A percentile compares a stretch with the other conserved stretches of the same genome.
Evolutionary conservation across 2,113 vertebrate genomes (phyloP).

Genomic region (Saimiri boliviensis): DNA sequence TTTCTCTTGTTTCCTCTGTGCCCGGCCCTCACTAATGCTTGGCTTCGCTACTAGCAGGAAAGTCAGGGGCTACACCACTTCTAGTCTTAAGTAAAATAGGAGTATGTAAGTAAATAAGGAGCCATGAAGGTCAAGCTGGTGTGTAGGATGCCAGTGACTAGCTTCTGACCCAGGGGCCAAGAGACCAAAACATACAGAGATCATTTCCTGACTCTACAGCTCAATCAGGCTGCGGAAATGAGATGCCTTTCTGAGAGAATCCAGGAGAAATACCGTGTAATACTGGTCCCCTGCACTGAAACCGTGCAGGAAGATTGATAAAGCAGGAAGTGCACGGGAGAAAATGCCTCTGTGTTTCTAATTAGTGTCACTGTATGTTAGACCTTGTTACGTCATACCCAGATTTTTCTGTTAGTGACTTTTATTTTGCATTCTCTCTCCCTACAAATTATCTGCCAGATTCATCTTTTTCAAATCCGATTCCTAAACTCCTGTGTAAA

Average conservation of each 20-base stretch:
- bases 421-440: neutral
- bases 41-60: neutral
- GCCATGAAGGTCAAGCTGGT: neutral
- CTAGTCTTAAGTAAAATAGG: neutral
- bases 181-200: neutral
- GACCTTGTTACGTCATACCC: neutral
- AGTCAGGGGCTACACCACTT: neutral
- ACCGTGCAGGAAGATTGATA: neutral
- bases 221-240: neutral
- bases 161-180: neutral
- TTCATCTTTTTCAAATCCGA: neutral
- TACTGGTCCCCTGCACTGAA: neutral
- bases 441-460: neutral
- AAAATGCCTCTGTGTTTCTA: neutral
- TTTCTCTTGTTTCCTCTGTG: neutral
- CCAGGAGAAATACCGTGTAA: accelerated
- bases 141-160: neutral
- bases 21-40: neutral
- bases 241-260: neutral
- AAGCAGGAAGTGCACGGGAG: neutral
- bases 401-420: neutral
- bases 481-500: neutral
- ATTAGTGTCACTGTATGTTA: neutral
- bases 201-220: neutral
- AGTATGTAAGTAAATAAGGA: neutral